These are phyloP conservation scores for Lydus trimaculatus DNA, from an alignment of 2,888 invertebrate genomes.

Conservation along the genomic window DNA sequence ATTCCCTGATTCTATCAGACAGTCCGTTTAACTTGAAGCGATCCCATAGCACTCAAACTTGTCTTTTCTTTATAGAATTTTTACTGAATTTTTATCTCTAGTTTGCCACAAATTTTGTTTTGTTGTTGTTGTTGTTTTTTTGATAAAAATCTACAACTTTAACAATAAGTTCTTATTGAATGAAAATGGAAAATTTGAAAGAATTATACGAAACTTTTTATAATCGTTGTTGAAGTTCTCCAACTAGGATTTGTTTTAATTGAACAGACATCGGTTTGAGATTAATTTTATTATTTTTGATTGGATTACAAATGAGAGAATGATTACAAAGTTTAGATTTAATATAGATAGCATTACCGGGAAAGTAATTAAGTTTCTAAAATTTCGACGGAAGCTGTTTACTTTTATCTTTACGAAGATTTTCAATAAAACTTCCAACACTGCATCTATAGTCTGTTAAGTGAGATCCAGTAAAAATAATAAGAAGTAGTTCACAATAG, in stretches of 20 bases:
- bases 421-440: too few species aligned
- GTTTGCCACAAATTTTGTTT: constrained; percentile 2
- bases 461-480: too few species aligned
- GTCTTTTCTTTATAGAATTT: constrained; percentile 13
- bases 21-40: constrained; percentile 11
- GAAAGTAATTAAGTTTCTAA: neutral
- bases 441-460: too few species aligned
- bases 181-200: constrained; percentile 10
- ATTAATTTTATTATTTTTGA: neutral
- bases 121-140: neutral
- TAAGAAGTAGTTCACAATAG: too few species aligned
- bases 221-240: neutral
- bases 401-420: neutral
- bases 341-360: neutral
- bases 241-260: neutral
- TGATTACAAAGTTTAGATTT: neutral
- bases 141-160: constrained; percentile 17
- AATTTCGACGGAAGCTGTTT: neutral
- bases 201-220: constrained; percentile 9
- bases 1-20: constrained; percentile 22
- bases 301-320: neutral
- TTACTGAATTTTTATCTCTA: neutral
- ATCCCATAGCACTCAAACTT: constrained; percentile 16
- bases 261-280: neutral
- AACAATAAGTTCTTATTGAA: constrained; percentile 18